Evolutionary conservation across 2,797 vertebrate genomes (phyloP).

Genomic region (Sciaenops ocellatus): DNA sequence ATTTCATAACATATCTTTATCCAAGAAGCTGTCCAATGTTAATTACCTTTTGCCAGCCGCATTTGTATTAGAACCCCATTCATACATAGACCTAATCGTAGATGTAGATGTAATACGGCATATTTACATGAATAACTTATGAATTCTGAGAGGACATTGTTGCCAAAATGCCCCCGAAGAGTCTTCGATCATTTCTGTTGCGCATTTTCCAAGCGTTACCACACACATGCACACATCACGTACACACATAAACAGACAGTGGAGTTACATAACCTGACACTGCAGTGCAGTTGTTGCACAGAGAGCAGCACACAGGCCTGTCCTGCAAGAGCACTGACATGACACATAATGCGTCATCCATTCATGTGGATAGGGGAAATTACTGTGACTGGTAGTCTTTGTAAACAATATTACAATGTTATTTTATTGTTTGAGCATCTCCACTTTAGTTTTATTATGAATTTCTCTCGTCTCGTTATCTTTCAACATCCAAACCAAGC

Average conservation of each 20-base stretch:
- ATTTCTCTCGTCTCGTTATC: not conserved
- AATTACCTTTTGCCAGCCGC: too few relatives aligned
- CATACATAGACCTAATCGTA: not conserved
- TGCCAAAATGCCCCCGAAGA: not conserved
- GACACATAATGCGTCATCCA: not conserved
- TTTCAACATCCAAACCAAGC: not conserved
- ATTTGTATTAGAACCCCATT: too few relatives aligned
- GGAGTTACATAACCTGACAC: conserved; percentile 56
- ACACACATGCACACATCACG: not conserved
- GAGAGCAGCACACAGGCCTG: conserved; percentile 14
- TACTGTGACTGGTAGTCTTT: not conserved
- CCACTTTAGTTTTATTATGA: not conserved
- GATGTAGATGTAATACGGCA: not conserved
- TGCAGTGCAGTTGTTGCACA: conserved; percentile 51
- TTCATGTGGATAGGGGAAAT: not conserved
- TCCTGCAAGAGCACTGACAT: not conserved
- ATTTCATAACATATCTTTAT: not conserved
- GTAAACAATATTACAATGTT: not conserved
- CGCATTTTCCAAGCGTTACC: conserved; percentile 26
- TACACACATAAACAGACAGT: not conserved
- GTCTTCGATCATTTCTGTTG: conserved; percentile 18
- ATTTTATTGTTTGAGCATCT: not conserved
- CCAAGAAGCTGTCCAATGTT: not conserved
- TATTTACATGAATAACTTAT: not conserved
- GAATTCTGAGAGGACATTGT: not conserved